Conservation (phyloP, 2,113 vertebrate genomes). For the Edolisoma coerulescens region DNA sequence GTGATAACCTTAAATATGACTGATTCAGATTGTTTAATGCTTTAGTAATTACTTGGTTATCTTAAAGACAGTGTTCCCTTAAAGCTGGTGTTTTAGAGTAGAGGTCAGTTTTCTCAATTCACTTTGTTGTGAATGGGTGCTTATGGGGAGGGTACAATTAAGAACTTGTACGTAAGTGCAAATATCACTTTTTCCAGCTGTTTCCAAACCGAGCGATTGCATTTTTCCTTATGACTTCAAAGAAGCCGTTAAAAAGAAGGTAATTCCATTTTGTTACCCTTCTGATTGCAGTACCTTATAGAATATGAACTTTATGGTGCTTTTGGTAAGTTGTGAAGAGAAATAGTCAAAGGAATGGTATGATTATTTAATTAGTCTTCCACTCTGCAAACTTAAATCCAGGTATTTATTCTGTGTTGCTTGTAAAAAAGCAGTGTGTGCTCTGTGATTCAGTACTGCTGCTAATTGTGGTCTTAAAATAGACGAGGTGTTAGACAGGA, state of each 20-base stretch:
- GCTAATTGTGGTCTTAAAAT: not conserved
- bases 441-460: not conserved
- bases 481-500: not conserved
- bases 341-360: not conserved
- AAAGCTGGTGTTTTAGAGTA: not conserved
- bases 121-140: not conserved
- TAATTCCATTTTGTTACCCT: conserved; percentile 51
- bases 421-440: not conserved
- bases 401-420: not conserved
- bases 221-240: conserved; percentile 94
- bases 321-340: not conserved
- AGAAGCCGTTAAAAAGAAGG: conserved; percentile 85
- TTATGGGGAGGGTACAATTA: not conserved
- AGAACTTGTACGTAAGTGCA: not conserved
- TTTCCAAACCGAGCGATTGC: conserved; percentile 90
- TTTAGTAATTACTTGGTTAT: not conserved
- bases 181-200: conserved; percentile 72
- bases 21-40: not conserved
- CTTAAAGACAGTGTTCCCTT: not conserved
- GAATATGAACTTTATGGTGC: not conserved
- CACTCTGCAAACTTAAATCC: not conserved
- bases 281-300: not conserved
- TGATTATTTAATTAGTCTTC: not conserved
- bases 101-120: not conserved
- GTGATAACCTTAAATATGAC: not conserved